Base-by-base conservation (phyloP, 2,113 vertebrate species). In the Potamarius usumacintae region DNA sequence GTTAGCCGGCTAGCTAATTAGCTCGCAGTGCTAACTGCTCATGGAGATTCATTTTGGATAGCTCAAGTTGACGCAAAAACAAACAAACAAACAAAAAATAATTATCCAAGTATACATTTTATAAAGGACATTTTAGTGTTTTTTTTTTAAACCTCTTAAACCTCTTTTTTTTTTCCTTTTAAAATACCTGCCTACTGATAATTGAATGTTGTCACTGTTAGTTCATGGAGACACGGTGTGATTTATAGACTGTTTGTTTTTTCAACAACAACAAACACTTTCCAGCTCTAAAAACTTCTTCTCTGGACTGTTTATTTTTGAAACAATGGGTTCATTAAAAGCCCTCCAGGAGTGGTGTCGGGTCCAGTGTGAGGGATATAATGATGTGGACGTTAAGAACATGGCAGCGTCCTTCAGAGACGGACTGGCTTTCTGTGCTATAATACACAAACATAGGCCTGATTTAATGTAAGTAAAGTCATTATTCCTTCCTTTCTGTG, bases 351-450 rank as follows among this genome's bases (percentile, higher is more conserved):
- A 97, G 92, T 99, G 98, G 97, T 98, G 97, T 94, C 95, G 96
- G 90, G 94, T 92, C 63, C 98, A 97, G 90, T 98, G 97, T 91
- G 95, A 96, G 84, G 92, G 94, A 48, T 98, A 99, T 95, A 92
- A 88, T 82, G 95, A 96, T 89, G 97, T 99, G 93, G 95, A 96
- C 30, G 94, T 99, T 83, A 96, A 90, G 88, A 97, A 99, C 95
- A 97, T 99, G 96, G 96, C 97, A 83, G 65, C 96, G 89, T 98
- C 97, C 84, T 99, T 99, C 95, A 96, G 97, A 91, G 97, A 99
- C 91, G 98, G 98, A 20, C 92, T 99, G 95, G 97, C 97, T 25
- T 99, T 99, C 91, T 99, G 98, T 94, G 97, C 98, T 89, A 97
- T 99, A 87, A 98, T 99, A 50, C 98, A 99, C 93, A 96, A 95